phyloP scores from a whole-genome alignment of 2,113 vertebrate species.

The Chiloscyllium plagiosum region DNA sequence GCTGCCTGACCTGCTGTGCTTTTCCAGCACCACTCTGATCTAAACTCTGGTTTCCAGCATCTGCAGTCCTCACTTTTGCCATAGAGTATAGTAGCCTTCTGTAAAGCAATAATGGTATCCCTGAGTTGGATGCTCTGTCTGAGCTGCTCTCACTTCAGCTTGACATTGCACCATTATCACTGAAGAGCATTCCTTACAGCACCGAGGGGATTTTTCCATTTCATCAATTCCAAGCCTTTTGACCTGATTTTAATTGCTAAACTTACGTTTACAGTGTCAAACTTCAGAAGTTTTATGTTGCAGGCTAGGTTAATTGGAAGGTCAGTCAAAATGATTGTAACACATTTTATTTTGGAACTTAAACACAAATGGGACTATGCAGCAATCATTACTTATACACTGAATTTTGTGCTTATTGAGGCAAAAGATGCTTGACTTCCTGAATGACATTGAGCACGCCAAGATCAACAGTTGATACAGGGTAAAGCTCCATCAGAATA shows the following conservation, averaged over 20 bases:
- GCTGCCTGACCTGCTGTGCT: no score
- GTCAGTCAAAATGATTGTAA: background rate
- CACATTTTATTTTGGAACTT: background rate
- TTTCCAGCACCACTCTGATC: no score
- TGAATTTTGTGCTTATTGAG: background rate
- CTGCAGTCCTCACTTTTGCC: no score
- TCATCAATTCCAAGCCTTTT: background rate
- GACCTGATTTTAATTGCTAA: background rate
- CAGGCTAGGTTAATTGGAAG: background rate
- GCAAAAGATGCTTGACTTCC: background rate
- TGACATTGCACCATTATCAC: background rate
- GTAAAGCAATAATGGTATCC: background rate
- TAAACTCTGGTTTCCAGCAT: no score
- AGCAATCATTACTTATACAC: background rate
- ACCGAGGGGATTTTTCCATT: background rate
- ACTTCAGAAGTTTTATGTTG: background rate
- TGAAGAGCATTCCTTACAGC: background rate
- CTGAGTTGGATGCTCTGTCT: background rate
- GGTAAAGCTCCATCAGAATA: background rate
- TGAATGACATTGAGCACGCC: background rate
- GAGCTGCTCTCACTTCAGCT: background rate
- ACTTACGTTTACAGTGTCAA: background rate
- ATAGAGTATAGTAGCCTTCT: background rate
- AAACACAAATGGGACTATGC: background rate
- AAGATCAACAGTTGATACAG: background rate